Base-by-base conservation (phyloP, 2,113 vertebrate genomes). In the Rhea pennata region DNA sequence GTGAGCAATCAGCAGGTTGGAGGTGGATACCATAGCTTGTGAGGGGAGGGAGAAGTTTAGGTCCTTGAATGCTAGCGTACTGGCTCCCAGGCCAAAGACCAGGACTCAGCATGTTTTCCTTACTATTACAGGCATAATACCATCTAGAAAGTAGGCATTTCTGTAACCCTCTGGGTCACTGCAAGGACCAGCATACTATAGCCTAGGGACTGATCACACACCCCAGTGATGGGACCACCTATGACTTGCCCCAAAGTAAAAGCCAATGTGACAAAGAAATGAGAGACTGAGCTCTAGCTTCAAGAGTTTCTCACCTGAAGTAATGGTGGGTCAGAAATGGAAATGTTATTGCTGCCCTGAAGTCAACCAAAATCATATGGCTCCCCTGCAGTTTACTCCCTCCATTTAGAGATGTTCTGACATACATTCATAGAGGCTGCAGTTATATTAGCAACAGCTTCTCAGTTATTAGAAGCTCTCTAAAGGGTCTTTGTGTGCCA, bases 91-190 rank as follows among this genome's bases (percentile, higher is more conserved):
- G 6, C 6, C 31, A 50, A 58, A 81, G 61, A 64, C 23, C 1
- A 46, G 56, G 33, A 64, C 31, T 29, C 33, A 62, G 19, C 8
- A 46, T 64, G 46, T 48, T 48, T 48, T 48, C 46, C 17, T 48
- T 48, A 15, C n/a, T 46, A 4, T 27, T 11, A 12, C 33, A 53
- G 67, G 15, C 31, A 2, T 6, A 7, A 3, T 9, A 2, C 33
- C 7, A 2, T 15, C 12, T 59, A 24, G 31, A 54, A n/a, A 36
- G 12, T 1, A 14, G 16, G 5, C 7, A 33, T 51, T 73, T 73
- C 11, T 15, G 21, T 74, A 27, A 0, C 36, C 51, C 0, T 0
- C 4, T 79, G 71, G 29, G 11, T 33, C 14, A 27, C 10, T 13
- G 33, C 16, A 69, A 16, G 53, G 67, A 16, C 40, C 44, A 29